These are phyloP conservation scores for Merops nubicus DNA, from an alignment of 2,113 vertebrate genomes.

Conservation along the genomic window DNA sequence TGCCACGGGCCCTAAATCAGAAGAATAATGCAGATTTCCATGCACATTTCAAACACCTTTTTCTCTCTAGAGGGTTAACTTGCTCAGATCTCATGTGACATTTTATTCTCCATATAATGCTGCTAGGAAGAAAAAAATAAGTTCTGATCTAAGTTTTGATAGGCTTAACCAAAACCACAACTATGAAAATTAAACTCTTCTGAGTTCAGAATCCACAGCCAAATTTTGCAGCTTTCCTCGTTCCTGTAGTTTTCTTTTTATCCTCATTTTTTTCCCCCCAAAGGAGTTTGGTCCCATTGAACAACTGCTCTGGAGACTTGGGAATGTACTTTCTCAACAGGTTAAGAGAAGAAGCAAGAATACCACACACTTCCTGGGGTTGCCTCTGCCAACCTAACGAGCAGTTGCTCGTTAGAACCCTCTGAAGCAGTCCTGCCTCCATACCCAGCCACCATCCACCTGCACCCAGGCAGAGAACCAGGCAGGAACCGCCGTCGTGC, in stretches of 20 bases:
- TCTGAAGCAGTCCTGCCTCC: neutral
- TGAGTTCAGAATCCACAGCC: neutral
- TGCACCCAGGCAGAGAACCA: neutral
- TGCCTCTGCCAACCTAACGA: neutral
- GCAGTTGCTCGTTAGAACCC: neutral
- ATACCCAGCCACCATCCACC: neutral
- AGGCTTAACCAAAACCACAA: conserved; percentile 48
- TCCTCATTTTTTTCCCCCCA: neutral
- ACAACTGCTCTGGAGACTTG: neutral
- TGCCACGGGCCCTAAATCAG: neutral
- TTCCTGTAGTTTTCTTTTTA: neutral
- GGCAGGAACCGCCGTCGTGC: neutral
- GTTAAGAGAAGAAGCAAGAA: neutral
- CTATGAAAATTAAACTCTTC: conserved; percentile 7
- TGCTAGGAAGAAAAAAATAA: neutral
- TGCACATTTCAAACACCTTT: fast-evolving
- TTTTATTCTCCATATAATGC: neutral
- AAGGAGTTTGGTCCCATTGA: neutral
- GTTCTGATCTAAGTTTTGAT: conserved; percentile 19
- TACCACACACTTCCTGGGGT: fast-evolving
- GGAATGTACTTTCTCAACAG: neutral
- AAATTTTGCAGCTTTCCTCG: neutral
- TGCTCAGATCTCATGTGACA: neutral
- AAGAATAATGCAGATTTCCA: neutral
- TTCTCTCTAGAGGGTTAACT: neutral